phyloP scores from a whole-genome alignment of 2,113 vertebrate genomes.

The Octodon degus region DNA sequence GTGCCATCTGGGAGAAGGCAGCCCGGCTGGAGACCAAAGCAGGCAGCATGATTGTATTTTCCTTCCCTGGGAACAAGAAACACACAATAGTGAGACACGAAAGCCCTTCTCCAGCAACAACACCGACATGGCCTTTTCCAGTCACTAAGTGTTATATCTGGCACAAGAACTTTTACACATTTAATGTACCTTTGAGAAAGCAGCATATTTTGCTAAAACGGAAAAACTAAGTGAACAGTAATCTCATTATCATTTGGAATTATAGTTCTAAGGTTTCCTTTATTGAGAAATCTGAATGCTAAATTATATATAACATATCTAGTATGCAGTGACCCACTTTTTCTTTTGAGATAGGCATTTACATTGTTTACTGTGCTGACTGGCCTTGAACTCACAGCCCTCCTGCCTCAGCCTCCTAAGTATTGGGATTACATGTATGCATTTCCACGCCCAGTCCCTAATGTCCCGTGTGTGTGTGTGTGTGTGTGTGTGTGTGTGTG shows the following conservation, averaged over 20 bases:
- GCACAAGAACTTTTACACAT: background rate
- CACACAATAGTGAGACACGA: rapidly evolving
- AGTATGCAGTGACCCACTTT: background rate
- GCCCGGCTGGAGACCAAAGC: conserved; percentile 94
- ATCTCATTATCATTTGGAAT: background rate
- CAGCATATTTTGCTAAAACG: background rate
- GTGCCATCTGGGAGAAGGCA: conserved; percentile 91
- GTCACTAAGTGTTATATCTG: background rate
- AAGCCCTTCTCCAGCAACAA: background rate
- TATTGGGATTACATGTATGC: background rate
- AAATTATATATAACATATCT: background rate
- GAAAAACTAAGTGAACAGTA: conserved; percentile 37
- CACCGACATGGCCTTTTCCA: background rate
- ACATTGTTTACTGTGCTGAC: background rate
- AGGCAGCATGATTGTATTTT: conserved; percentile 95
- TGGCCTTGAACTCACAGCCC: background rate
- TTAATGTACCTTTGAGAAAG: conserved; percentile 31
- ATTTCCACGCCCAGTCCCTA: background rate
- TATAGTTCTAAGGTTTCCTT: background rate
- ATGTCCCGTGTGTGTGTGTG: background rate
- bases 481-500: background rate
- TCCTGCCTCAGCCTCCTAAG: background rate
- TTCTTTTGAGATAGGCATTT: background rate
- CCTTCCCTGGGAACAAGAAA: conserved; percentile 89
- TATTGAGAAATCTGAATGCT: conserved; percentile 10